phyloP scores from a whole-genome alignment of 23 tunicate species.

The Clavelina lepadiformis region DNA sequence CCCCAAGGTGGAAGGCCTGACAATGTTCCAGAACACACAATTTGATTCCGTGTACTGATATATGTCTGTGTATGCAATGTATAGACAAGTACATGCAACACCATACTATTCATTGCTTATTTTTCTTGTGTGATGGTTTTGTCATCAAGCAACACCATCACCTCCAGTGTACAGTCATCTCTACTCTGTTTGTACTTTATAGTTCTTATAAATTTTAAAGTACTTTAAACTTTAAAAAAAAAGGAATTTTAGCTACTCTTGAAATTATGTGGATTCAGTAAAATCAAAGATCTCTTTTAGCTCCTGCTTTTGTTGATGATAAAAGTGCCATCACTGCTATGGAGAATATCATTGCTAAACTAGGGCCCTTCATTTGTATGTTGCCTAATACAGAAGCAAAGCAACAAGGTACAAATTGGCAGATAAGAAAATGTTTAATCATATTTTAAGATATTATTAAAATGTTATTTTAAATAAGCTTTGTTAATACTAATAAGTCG shows the following conservation, averaged over 20 bases:
- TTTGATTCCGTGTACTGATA: too few relatives aligned
- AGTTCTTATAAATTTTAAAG: neutral
- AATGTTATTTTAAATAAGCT: too few relatives aligned
- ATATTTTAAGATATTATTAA: too few relatives aligned
- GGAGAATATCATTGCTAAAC: conserved; percentile 4
- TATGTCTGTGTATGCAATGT: too few relatives aligned
- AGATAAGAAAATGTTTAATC: too few relatives aligned
- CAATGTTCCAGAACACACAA: too few relatives aligned
- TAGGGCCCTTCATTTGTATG: conserved; percentile 20
- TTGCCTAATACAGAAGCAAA: conserved; percentile 4
- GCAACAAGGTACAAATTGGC: conserved; percentile 9
- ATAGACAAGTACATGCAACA: too few relatives aligned
- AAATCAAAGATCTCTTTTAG: conserved; percentile 10
- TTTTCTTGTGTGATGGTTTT: neutral
- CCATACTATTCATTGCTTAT: neutral
- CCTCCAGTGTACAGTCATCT: neutral
- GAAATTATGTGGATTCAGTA: neutral
- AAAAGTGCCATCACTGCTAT: conserved; percentile 3
- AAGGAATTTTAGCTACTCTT: neutral
- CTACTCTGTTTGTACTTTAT: neutral
- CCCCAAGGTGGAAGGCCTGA: too few relatives aligned
- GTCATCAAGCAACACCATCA: neutral
- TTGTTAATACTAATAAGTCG: too few relatives aligned
- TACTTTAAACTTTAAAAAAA: neutral
- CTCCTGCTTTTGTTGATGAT: conserved; percentile 15